Evolutionary conservation across 2,113 vertebrate genomes (phyloP), one percentile per base, ranked within the genome.

Genomic region (Apaloderma vittatum): DNA sequence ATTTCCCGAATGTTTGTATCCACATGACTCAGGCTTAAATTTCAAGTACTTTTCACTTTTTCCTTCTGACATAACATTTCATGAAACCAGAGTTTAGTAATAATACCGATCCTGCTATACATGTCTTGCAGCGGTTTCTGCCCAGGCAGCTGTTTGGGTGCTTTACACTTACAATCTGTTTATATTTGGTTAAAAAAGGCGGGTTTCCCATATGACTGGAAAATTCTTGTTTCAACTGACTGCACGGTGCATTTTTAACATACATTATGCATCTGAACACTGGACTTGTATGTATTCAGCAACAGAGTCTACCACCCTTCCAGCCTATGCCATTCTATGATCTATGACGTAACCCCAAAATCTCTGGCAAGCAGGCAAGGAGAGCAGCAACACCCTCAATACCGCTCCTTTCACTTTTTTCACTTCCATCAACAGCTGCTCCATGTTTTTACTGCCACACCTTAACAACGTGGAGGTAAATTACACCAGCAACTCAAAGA

Each of bases 1-100:
- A 84, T 86, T 81, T 95, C 96, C 90, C 29, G 52, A 78, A 85
- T 23, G 1, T 49, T 96, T 90, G 76, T 93, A 91, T 82, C 82
- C 89, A 93, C 77, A 78, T 26, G 96, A 97, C 96, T 97, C 86
- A 92, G 72, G 88, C 61, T 91, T 96, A 96, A 94, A 94, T 98
- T 96, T 94, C 90, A 55, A 66, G 78, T 89, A 73, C 82, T 92
- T 94, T 90, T 91, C 93, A 90, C 94, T 93, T 97, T 96, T 93
- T 94, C 88, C 88, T 96, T 94, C 72, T 91, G 90, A 97, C 85
- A 88, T 76, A 97, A 87, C 54, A 91, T 73, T 95, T 97, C 96
- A 65, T 77, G 93, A 92, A 96, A 95, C 70, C n/a, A 63, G 92
- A 93, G 67, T 72, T 90, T 88, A 90, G 87, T 58, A 66, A 73